Base-by-base conservation (phyloP, 1,140 invertebrate genomes). In the Ectropis grisescens region DNA sequence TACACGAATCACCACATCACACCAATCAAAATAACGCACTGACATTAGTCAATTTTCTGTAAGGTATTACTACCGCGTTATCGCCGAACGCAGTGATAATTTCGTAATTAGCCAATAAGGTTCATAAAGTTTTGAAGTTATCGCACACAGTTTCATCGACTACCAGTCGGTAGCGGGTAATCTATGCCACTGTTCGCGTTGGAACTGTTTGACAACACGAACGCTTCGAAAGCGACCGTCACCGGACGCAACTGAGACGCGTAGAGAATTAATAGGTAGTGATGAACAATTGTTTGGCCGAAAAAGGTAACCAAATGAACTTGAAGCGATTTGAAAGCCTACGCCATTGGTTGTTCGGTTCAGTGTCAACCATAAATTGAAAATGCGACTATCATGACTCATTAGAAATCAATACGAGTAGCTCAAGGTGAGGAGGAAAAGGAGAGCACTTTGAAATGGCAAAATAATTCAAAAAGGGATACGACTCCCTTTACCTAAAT, bases 201-300 rank as follows among this genome's bases (percentile, higher is more conserved):
- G 43, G 57, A 78, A 72, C 64, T 60, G 54, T 59, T 67, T 50
- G 51, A 52, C 60, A 65, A 55, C 61, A 61, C 57, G 52, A 58
- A 49, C 59, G 58, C 61, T 59, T 69, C 57, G 64, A 71, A 76
- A 75, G 68, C 72, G 58, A 55, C 57, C 58, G 58, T 62, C 60
- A 60, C 71, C 72, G 72, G 72, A 80, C 67, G 69, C 64, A 45
- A 61, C 43, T 42, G 53, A 54, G 55, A 78, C 72, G 72, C 64
- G 68, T 49, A 47, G 54, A 59, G 75, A 78, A 78, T 80, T 67
- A 78, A 80, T 76, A 71, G 49, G 43, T 50, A 49, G 62, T 59
- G 59, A 71, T 65, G 58, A 60, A 72, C 75, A 56, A 71, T 75
- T 66, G 71, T 68, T 68, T 57, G 43, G 35, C 57, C 60, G 32